Conservation (phyloP, 2,888 invertebrate species). For the Tenthredo notha region DNA sequence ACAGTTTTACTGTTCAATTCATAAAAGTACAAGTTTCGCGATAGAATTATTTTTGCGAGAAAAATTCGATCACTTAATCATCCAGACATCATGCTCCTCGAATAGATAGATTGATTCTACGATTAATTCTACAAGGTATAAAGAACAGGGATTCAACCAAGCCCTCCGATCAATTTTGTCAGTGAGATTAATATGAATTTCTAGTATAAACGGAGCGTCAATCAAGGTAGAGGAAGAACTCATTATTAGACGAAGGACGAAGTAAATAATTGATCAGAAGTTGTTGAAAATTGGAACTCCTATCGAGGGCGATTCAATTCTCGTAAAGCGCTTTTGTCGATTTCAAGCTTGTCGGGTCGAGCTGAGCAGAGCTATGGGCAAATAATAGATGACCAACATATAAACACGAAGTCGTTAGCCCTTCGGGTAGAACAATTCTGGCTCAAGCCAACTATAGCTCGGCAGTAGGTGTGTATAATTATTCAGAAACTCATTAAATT, state of each 20-base stretch:
- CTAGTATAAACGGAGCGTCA: conserved; percentile 2
- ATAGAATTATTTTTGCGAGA: background rate
- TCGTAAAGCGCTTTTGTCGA: conserved; percentile 21
- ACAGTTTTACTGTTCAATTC: background rate
- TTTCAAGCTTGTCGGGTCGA: conserved; percentile 16
- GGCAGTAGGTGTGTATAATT: background rate
- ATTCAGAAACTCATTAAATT: conserved; percentile 26
- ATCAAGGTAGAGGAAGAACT: background rate
- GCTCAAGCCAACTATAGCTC: background rate
- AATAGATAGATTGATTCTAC: background rate
- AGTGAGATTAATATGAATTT: background rate
- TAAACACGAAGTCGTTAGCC: background rate
- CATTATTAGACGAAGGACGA: background rate
- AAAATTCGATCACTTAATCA: background rate
- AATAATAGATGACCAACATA: conserved; percentile 23
- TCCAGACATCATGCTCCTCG: background rate
- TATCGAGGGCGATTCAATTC: conserved; percentile 38
- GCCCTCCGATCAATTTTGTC: conserved; percentile 1
- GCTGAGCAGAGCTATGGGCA: background rate
- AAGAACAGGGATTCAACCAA: background rate
- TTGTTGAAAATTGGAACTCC: conserved; percentile 39
- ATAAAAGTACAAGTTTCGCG: background rate
- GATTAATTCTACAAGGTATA: background rate
- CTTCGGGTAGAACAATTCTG: background rate
- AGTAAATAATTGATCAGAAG: conserved; percentile 36